Evolutionary conservation across 2,888 invertebrate species (phyloP).

Genomic region (Tipula unca): DNA sequence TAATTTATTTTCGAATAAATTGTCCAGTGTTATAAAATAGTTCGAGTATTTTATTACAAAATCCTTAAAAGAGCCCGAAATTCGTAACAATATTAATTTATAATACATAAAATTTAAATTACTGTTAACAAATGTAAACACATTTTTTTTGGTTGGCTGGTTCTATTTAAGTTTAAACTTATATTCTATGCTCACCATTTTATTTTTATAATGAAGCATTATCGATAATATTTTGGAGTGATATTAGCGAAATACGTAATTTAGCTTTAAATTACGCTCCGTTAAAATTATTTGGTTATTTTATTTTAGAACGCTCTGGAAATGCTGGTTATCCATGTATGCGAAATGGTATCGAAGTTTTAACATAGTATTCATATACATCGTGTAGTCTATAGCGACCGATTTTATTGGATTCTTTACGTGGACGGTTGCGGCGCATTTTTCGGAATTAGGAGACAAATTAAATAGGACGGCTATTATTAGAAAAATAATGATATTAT

Average conservation of each 20-base stretch:
- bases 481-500: too few species aligned
- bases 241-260: slow-evolving; percentile 51
- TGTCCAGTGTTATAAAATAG: too few species aligned
- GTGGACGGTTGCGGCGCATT: slow-evolving; percentile 40
- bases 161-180: slow-evolving; percentile 58
- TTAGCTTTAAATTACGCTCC: slow-evolving; percentile 18
- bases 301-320: slow-evolving; percentile 46
- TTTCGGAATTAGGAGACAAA: slow-evolving; percentile 30
- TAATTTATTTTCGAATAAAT: too few species aligned
- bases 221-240: slow-evolving; percentile 61
- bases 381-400: slow-evolving; percentile 34
- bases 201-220: slow-evolving; percentile 65
- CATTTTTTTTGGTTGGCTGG: too few species aligned
- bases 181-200: slow-evolving; percentile 60
- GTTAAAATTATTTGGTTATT: neutral
- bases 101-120: too few species aligned
- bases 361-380: slow-evolving; percentile 45
- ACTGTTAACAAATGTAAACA: too few species aligned
- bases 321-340: slow-evolving; percentile 55
- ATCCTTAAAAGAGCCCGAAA: too few species aligned
- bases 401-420: slow-evolving; percentile 39
- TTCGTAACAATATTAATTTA: too few species aligned
- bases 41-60: too few species aligned
- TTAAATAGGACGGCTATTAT: slow-evolving; percentile 40
- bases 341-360: slow-evolving; percentile 52